Percentiles rank a stretch among this genome's conserved stretches.
Evolutionary conservation across 2,888 invertebrate genomes (phyloP).

Genomic region (Rhingia campestris): DNA sequence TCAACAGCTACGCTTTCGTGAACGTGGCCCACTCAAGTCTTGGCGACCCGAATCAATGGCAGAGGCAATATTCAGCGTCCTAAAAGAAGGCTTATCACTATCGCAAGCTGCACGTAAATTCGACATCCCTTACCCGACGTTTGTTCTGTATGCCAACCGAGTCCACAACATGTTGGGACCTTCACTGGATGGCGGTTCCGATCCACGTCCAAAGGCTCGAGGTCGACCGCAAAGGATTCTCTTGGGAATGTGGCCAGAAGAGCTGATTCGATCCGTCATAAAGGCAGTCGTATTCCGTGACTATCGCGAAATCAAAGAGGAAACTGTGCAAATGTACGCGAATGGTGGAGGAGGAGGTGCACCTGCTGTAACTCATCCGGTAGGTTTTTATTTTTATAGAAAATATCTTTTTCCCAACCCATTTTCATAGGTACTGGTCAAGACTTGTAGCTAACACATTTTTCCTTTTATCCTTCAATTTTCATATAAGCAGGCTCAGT

Average conservation of each 20-base stretch:
- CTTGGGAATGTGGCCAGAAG: constrained; percentile 96
- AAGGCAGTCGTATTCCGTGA: constrained; percentile 96
- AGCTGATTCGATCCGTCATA: constrained; percentile 95
- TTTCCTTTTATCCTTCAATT: neutral
- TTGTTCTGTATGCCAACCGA: constrained; percentile 95
- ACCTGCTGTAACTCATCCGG: constrained; percentile 73
- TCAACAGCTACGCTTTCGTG: constrained; percentile 94
- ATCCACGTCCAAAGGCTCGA: constrained; percentile 94
- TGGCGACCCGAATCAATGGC: constrained; percentile 98
- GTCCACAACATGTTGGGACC: constrained; percentile 97
- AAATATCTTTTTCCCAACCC: neutral
- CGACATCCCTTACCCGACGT: constrained; percentile 97
- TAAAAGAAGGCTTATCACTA: constrained; percentile 93
- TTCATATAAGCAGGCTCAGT: constrained; percentile 74
- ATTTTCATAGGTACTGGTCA: neutral
- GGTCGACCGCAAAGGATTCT: constrained; percentile 95
- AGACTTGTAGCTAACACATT: neutral
- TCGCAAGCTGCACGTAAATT: constrained; percentile 96
- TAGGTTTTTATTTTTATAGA: constrained; percentile 55
- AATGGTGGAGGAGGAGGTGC: constrained; percentile 78
- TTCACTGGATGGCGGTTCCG: constrained; percentile 94
- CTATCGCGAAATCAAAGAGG: constrained; percentile 91
- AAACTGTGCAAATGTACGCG: constrained; percentile 84
- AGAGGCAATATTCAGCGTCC: constrained; percentile 95
- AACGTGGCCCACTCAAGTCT: constrained; percentile 95